These are phyloP conservation scores for Mimumesa dahlbomi DNA, from an alignment of 2,888 invertebrate genomes.

Conservation along the genomic window DNA sequence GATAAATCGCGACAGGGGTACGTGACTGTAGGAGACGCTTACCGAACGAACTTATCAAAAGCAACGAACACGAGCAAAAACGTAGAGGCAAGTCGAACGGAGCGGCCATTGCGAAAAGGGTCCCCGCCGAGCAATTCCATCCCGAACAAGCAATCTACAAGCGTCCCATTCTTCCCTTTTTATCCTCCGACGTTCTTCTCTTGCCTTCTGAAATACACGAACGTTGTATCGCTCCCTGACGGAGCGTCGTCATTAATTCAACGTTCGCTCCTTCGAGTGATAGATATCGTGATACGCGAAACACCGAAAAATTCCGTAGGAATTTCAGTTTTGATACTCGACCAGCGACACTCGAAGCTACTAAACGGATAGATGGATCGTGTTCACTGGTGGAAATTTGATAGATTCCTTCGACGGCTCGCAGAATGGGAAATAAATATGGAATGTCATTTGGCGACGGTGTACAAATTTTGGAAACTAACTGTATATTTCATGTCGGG, in stretches of 20 bases:
- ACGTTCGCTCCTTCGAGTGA: constrained; percentile 38
- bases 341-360: too few species aligned
- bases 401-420: too few species aligned
- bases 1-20: too few species aligned
- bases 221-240: constrained; percentile 28
- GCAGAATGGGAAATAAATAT: too few species aligned
- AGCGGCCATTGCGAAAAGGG: constrained; percentile 62
- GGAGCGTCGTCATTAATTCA: constrained; percentile 49
- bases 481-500: too few species aligned
- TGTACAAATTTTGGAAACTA: not conserved
- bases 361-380: too few species aligned
- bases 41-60: constrained; percentile 58
- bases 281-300: constrained; percentile 7
- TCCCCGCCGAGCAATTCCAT: constrained; percentile 62
- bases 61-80: constrained; percentile 34
- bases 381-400: too few species aligned
- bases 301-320: too few species aligned
- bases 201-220: constrained; percentile 5
- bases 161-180: constrained; percentile 22
- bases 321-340: too few species aligned
- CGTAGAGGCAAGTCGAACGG: constrained; percentile 10
- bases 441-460: not conserved
- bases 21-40: constrained; percentile 33
- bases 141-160: constrained; percentile 50
- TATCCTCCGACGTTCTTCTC: not conserved